Conservation (phyloP, 2,113 vertebrate species). For the Toxotes chatareus region DNA sequence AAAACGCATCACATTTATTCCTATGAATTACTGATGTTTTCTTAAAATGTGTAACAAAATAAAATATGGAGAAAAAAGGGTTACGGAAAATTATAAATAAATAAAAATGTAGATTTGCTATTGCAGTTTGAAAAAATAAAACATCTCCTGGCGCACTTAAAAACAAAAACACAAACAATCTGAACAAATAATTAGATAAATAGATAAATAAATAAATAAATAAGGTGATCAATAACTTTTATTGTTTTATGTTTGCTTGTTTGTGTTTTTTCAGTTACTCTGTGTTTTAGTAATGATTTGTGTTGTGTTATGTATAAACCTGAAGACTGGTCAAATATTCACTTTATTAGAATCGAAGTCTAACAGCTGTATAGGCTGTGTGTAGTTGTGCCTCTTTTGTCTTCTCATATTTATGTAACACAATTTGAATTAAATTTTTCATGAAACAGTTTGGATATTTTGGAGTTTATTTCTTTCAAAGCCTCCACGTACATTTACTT, state of each 20-base stretch:
- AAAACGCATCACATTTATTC: background rate
- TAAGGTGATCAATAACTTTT: background rate
- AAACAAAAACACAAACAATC: background rate
- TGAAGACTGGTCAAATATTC: background rate
- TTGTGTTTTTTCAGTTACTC: background rate
- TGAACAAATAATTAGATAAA: background rate
- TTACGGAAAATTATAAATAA: background rate
- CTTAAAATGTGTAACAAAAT: background rate
- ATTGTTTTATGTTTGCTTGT: background rate
- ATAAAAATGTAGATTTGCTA: background rate
- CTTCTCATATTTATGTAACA: background rate
- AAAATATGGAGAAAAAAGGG: background rate
- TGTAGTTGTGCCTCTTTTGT: background rate
- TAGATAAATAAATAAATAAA: background rate
- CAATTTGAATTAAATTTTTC: background rate
- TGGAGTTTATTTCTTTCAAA: background rate
- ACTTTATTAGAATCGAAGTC: background rate
- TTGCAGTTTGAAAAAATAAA: background rate
- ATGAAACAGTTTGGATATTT: background rate
- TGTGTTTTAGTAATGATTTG: background rate
- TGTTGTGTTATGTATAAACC: background rate
- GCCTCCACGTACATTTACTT: background rate
- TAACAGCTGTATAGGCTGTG: background rate
- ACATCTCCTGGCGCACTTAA: background rate
- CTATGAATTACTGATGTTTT: background rate